These are phyloP conservation scores for Neomonachus schauinslandi DNA, from an alignment of 2,113 vertebrate species.

Conservation along the genomic window DNA sequence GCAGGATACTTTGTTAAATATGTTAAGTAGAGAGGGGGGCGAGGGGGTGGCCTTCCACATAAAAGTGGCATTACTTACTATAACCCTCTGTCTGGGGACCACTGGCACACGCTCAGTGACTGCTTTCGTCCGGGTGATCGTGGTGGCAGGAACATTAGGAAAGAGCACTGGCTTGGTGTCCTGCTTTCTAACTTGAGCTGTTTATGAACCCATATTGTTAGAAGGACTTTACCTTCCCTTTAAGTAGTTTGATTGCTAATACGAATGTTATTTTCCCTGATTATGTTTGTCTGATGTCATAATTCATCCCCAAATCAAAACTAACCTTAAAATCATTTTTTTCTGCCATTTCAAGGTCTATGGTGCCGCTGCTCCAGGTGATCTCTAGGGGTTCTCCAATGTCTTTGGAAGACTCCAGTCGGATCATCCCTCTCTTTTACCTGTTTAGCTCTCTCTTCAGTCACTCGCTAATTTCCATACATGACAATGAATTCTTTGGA, in stretches of 20 bases:
- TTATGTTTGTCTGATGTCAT: neutral
- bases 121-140: rapidly evolving
- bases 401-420: conserved; percentile 96
- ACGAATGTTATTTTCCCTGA: neutral
- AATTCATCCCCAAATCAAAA: neutral
- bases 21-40: neutral
- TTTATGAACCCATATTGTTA: neutral
- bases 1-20: neutral
- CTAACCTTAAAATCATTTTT: neutral
- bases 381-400: conserved; percentile 97
- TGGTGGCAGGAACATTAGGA: rapidly evolving
- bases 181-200: rapidly evolving
- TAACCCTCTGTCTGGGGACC: neutral
- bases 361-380: conserved; percentile 96
- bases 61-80: rapidly evolving
- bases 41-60: rapidly evolving
- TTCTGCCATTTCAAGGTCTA: conserved; percentile 87
- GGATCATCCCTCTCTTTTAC: conserved; percentile 99
- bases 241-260: neutral
- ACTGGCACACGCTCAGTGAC: rapidly evolving
- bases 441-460: conserved; percentile 99
- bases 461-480: conserved; percentile 98
- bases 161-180: too few relatives aligned
- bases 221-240: neutral
- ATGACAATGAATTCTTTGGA: conserved; percentile 98